phyloP scores from a whole-genome alignment of 2,797 vertebrate species.

The Protonibea diacanthus region DNA sequence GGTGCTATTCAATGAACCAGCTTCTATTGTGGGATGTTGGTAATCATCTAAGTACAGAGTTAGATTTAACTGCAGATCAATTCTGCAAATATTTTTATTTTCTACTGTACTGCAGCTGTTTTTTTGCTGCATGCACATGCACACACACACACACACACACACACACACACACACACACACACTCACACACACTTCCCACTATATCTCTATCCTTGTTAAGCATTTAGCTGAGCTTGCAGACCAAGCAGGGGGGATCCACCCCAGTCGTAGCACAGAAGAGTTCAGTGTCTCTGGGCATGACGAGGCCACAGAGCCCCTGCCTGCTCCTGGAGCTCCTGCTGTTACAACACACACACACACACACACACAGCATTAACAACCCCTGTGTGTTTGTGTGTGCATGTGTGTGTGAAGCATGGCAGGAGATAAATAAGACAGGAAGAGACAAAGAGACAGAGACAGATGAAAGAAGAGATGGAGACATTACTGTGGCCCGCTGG shows the following conservation, averaged over 20 bases:
- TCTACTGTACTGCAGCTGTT: background rate
- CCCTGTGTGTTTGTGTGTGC: slow-evolving; percentile 10
- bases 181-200: background rate
- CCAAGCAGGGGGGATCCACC: slow-evolving; percentile 26
- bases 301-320: slow-evolving; percentile 1
- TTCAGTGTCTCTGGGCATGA: slow-evolving; percentile 25
- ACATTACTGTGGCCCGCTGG: background rate
- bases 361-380: too few species aligned
- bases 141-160: background rate
- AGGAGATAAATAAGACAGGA: slow-evolving; percentile 27
- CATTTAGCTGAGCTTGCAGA: slow-evolving; percentile 36
- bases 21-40: background rate
- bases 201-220: slow-evolving; percentile 12
- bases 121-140: background rate
- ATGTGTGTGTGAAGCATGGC: slow-evolving; percentile 10
- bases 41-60: background rate
- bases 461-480: slow-evolving; percentile 15
- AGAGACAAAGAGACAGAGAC: slow-evolving; percentile 24
- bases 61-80: background rate
- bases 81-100: background rate
- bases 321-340: slow-evolving; percentile 16
- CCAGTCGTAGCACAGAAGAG: slow-evolving; percentile 4
- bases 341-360: slow-evolving; percentile 1
- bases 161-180: background rate
- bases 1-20: background rate